Evolutionary conservation across 2,113 vertebrate species (phyloP).

Genomic region (cattle (Bos taurus)): ARS-UCD2.0 NC_037355.1:28556501-28557000

Average conservation of each 20-base stretch:
- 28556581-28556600: neutral
- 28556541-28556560: neutral
- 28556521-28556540: neutral
- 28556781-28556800: neutral
- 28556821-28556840: neutral
- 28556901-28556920: neutral
- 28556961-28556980: neutral
- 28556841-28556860: neutral
- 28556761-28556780: conserved; percentile 3
- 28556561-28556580: neutral
- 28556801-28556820: neutral
- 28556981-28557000: neutral
- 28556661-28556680: neutral
- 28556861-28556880: neutral
- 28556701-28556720: neutral
- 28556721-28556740: neutral
- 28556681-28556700: neutral
- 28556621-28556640: neutral
- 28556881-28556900: neutral
- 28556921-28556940: neutral
- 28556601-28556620: neutral
- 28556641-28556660: neutral
- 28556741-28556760: neutral
- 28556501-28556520: neutral
- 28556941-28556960: neutral